phyloP scores from a whole-genome alignment of 2,113 vertebrate genomes.

The Gasterosteus aculeatus region DNA sequence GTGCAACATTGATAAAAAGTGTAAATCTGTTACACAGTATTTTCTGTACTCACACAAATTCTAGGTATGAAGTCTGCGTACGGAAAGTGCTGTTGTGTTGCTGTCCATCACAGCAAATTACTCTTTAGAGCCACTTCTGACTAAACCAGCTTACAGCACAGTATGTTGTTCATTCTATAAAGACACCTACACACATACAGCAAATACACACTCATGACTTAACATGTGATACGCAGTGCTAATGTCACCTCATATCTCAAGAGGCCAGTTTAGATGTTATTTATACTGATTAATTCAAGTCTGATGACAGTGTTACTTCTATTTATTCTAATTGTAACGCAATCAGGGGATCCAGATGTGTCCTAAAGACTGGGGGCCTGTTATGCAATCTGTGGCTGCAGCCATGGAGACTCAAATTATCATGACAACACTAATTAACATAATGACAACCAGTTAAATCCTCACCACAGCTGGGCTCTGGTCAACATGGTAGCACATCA shows the following conservation, averaged over 20 bases:
- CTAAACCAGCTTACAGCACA: neutral
- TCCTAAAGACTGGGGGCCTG: constrained; percentile 52
- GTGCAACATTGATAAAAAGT: neutral
- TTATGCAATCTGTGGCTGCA: constrained; percentile 56
- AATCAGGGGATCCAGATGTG: constrained; percentile 74
- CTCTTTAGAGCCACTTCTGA: neutral
- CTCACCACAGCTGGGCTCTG: constrained; percentile 66
- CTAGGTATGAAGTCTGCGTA: neutral
- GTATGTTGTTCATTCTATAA: neutral
- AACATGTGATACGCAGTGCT: constrained; percentile 19
- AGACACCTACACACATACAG: constrained; percentile 3
- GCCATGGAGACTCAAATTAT: constrained; percentile 65
- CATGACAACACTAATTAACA: constrained; percentile 74
- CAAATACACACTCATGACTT: constrained; percentile 6
- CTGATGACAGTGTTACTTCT: constrained; percentile 45
- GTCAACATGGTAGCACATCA: constrained; percentile 70
- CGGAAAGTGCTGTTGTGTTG: neutral
- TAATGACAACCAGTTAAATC: constrained; percentile 72
- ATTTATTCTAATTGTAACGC: constrained; percentile 70
- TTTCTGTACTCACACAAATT: neutral
- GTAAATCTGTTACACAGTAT: neutral
- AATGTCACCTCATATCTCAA: constrained; percentile 49
- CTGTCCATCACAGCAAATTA: constrained; percentile 23
- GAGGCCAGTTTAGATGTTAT: constrained; percentile 35
- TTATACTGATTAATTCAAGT: constrained; percentile 38